Evolutionary conservation across 2,888 invertebrate species (phyloP).

Genomic region (Rapana venosa): DNA sequence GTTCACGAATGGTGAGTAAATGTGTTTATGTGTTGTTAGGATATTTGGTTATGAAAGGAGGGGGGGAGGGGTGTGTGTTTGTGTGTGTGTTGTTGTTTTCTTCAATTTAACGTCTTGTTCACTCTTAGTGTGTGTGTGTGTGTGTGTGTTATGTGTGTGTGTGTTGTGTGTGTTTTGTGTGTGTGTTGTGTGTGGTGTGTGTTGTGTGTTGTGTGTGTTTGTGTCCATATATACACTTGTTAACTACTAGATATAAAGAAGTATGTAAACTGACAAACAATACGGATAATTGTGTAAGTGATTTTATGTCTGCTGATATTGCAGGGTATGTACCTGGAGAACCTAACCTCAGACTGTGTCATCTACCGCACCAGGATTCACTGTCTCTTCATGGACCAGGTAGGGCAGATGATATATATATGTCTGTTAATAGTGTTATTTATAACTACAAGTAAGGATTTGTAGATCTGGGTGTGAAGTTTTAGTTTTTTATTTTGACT

Average conservation of each 20-base stretch:
- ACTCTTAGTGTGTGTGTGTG: too few species aligned
- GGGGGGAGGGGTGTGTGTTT: too few species aligned
- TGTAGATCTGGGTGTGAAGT: too few species aligned
- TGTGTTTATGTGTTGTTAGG: not conserved
- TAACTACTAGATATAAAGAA: too few species aligned
- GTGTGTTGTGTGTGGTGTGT: too few species aligned
- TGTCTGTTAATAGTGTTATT: not conserved
- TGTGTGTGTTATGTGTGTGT: not conserved
- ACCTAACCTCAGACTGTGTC: slow-evolving; percentile 96
- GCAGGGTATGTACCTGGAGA: slow-evolving; percentile 96
- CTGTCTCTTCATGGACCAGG: slow-evolving; percentile 92
- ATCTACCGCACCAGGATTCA: slow-evolving; percentile 96
- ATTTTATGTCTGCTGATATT: slow-evolving; percentile 56
- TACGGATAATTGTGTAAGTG: too few species aligned
- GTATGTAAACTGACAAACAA: too few species aligned
- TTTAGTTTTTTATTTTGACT: too few species aligned
- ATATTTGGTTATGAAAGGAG: not conserved
- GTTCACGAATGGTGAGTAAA: slow-evolving; percentile 90
- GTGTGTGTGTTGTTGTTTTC: too few species aligned
- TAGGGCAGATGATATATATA: slow-evolving; percentile 49
- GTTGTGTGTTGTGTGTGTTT: not conserved
- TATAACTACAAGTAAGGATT: too few species aligned
- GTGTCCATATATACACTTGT: too few species aligned
- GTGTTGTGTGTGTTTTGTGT: not conserved
- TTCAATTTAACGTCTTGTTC: too few species aligned